Base-by-base conservation (phyloP, 2,797 vertebrate species). In the Caiman crocodilus region DNA sequence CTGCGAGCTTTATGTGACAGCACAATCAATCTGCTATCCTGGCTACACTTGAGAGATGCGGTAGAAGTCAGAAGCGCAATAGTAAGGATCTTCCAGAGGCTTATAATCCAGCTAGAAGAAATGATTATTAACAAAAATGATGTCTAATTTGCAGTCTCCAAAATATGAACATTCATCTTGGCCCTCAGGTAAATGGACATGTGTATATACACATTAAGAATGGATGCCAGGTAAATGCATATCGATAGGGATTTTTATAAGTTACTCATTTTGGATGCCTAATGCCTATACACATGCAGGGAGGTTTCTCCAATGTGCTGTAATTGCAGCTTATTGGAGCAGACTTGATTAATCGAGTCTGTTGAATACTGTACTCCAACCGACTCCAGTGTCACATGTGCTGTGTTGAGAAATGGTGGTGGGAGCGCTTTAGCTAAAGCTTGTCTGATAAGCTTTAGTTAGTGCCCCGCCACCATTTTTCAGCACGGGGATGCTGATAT, bases 221-320 rank as follows among this genome's bases (percentile, higher is more conserved):
- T 86, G 23, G 60, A 30, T 57, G 25, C 14, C 4, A 84, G 76
- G 32, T 57, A 64, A 79, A 63, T 9, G 7, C 57, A 50, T 13
- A 14, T 32, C 2, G 9, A 55, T 0, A 0, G 13, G 73, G 17
- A 57, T 25, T 42, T 14, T 35, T 73, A 16, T 14, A 67, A 73
- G 23, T 73, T 73, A 42, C 14, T 35, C 42, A 73, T 42, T 73
- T 50, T 73, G 69, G 35, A 5, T 35, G 23, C 32, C 5, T n/a
- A 12, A 14, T 50, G 42, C 42, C 42, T 50, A 50, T 50, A 50
- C 42, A 50, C 9, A 10, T 50, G 42, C 42, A 50, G 42, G 42
- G 9, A 50, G 42, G 42, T 50, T 50, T 50, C 42, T 50, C 42
- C 42, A 50, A 50, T 50, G 42, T 50, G 42, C 42, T 50, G 42